phyloP scores from a whole-genome alignment of 2,888 invertebrate genomes.

The Philhelius pedissequus region DNA sequence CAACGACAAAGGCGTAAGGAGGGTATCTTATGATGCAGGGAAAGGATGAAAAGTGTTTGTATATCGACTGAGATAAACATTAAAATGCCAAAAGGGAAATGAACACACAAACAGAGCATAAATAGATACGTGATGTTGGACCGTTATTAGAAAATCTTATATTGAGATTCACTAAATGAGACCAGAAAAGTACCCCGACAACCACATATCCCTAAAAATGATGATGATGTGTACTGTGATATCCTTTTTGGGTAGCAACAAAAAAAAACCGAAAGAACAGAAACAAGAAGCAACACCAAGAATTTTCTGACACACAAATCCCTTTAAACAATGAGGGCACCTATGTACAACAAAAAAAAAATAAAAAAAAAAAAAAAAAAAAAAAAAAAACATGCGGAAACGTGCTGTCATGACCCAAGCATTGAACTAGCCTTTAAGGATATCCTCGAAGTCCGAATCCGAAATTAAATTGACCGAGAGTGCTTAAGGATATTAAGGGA shows the following conservation, averaged over 20 bases:
- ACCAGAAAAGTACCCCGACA: not conserved
- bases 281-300: not conserved
- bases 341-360: not conserved
- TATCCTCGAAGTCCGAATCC: slow-evolving; percentile 58
- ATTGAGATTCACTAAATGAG: slow-evolving; percentile 49
- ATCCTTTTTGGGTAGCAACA: slow-evolving; percentile 19
- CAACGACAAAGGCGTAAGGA: not conserved
- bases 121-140: slow-evolving; percentile 64
- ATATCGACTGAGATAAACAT: slow-evolving; percentile 64
- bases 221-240: slow-evolving; percentile 31
- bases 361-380: not conserved
- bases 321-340: slow-evolving; percentile 27
- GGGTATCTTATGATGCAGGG: not conserved
- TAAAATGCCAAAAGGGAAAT: slow-evolving; percentile 68
- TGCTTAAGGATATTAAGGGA: slow-evolving; percentile 68
- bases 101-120: slow-evolving; percentile 63
- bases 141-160: slow-evolving; percentile 66
- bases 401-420: slow-evolving; percentile 45
- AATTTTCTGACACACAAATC: slow-evolving; percentile 42
- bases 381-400: slow-evolving; percentile 39
- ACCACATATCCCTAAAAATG: not conserved
- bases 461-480: slow-evolving; percentile 69
- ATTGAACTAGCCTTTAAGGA: slow-evolving; percentile 6
- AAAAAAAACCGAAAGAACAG: not conserved
- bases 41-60: slow-evolving; percentile 43